Conservation (phyloP, 2,888 invertebrate genomes). For the Lepeophtheirus nordmannii region DNA sequence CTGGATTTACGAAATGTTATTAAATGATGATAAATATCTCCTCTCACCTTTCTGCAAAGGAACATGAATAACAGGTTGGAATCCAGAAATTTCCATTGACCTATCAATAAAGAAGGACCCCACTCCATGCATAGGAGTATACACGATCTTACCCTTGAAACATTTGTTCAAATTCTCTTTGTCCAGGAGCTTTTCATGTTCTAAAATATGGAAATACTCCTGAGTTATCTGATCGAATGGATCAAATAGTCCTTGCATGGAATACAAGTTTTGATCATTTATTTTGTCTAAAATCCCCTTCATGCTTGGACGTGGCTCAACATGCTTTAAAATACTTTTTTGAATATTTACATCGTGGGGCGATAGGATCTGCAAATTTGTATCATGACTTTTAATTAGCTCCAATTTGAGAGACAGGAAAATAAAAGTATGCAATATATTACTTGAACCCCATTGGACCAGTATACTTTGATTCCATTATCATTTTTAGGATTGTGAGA, state of each 20-base stretch:
- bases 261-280: background rate
- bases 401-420: no score
- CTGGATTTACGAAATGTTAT: conserved; percentile 33
- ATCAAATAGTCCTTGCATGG: conserved; percentile 37
- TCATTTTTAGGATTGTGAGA: conserved; percentile 91
- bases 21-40: background rate
- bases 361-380: conserved; percentile 55
- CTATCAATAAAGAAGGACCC: conserved; percentile 60
- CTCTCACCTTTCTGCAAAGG: conserved; percentile 7
- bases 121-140: conserved; percentile 97
- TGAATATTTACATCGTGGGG: conserved; percentile 82
- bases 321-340: conserved; percentile 53
- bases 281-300: conserved; percentile 60
- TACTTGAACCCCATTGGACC: conserved; percentile 73
- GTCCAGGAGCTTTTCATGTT: conserved; percentile 41
- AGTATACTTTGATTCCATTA: conserved; percentile 91
- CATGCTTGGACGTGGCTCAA: conserved; percentile 51
- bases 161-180: conserved; percentile 42
- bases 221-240: conserved; percentile 51
- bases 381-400: background rate
- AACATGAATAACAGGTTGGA: conserved; percentile 33
- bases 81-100: conserved; percentile 56
- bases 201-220: conserved; percentile 49
- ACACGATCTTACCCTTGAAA: conserved; percentile 47
- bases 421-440: conserved; percentile 17